These are phyloP conservation scores for Tympanoctomys barrerae DNA, from an alignment of 2,797 vertebrate genomes.

Conservation along the genomic window DNA sequence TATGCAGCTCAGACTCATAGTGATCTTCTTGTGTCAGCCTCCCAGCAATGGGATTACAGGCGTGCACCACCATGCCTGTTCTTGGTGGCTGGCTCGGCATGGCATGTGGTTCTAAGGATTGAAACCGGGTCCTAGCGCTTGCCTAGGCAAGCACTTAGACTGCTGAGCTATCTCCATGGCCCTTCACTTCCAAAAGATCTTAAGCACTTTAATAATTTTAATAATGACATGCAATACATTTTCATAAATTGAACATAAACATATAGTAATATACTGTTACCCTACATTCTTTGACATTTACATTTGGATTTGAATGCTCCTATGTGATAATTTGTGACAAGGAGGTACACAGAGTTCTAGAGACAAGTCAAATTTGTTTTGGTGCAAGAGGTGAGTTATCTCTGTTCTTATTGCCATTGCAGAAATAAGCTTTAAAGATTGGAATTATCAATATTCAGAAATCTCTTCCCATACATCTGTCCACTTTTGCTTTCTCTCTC, in stretches of 20 bases:
- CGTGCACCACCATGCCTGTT: too few relatives aligned
- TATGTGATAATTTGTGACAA: background rate
- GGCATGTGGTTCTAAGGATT: too few relatives aligned
- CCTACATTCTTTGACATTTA: constrained; percentile 23
- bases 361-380: background rate
- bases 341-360: background rate
- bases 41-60: too few relatives aligned
- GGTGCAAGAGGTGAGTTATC: background rate
- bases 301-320: constrained; percentile 36
- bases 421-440: constrained; percentile 78
- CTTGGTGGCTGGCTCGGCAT: too few relatives aligned
- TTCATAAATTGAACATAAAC: background rate
- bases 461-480: constrained; percentile 41
- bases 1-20: too few relatives aligned
- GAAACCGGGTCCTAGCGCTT: too few relatives aligned
- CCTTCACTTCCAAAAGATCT: background rate
- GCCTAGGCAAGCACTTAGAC: too few relatives aligned
- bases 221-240: background rate
- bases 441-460: constrained; percentile 79
- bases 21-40: too few relatives aligned
- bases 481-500: background rate
- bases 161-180: too few relatives aligned
- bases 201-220: constrained; percentile 52
- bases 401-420: background rate
- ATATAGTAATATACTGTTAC: background rate